These are phyloP conservation scores for Harpalus rubripes DNA, from an alignment of 2,888 invertebrate species.

Conservation along the genomic window DNA sequence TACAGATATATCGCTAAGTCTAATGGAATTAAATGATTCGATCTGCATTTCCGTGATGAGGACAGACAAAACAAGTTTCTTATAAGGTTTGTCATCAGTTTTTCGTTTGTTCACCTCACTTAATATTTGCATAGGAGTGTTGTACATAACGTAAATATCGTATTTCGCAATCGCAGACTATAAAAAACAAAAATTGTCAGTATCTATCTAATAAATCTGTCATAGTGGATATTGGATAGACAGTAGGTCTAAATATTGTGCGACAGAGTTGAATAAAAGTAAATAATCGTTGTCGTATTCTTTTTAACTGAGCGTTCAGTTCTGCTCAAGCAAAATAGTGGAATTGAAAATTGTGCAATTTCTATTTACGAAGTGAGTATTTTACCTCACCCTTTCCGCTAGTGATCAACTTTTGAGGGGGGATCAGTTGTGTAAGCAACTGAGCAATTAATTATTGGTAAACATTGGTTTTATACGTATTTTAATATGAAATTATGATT, in stretches of 20 bases:
- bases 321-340: too few species aligned
- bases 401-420: too few species aligned
- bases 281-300: background rate
- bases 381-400: too few species aligned
- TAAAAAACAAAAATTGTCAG: background rate
- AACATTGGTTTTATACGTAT: too few species aligned
- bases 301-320: too few species aligned
- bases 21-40: background rate
- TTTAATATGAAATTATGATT: too few species aligned
- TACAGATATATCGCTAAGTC: background rate
- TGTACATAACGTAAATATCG: slow-evolving; percentile 1
- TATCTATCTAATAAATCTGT: background rate
- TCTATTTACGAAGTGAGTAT: too few species aligned
- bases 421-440: too few species aligned
- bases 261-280: background rate
- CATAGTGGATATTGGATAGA: background rate
- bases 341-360: too few species aligned
- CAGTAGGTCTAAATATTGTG: background rate
- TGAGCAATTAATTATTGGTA: too few species aligned
- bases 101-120: background rate
- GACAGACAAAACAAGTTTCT: background rate
- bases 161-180: slow-evolving; percentile 16
- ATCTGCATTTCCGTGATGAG: slow-evolving; percentile 35
- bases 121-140: slow-evolving; percentile 9
- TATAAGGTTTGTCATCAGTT: background rate